Evolutionary conservation across 2,113 vertebrate species (phyloP).

Genomic region (Phalacrocorax pelagicus): DNA sequence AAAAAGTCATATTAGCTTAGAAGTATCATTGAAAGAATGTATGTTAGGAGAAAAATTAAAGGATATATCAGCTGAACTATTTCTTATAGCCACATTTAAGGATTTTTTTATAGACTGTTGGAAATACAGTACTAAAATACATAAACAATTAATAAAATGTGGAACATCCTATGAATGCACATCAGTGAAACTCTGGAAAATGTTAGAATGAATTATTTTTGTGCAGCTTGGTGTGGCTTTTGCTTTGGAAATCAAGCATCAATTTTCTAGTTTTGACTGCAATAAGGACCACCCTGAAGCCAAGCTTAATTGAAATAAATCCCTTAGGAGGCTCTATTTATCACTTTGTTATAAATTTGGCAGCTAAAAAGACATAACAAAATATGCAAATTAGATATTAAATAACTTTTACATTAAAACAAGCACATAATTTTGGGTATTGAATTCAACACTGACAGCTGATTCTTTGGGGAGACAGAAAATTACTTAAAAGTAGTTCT

Average conservation of each 20-base stretch:
- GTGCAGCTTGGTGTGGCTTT: constrained; percentile 47
- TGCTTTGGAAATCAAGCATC: constrained; percentile 72
- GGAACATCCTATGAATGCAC: constrained; percentile 32
- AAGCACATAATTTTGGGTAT: not conserved
- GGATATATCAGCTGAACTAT: constrained; percentile 24
- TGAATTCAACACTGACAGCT: constrained; percentile 25
- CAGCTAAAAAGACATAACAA: constrained; percentile 51
- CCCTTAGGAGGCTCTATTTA: constrained; percentile 55
- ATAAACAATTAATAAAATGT: constrained; percentile 70
- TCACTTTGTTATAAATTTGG: constrained; percentile 68
- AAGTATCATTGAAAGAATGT: not conserved
- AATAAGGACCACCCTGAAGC: constrained; percentile 75
- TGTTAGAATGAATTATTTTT: constrained; percentile 70
- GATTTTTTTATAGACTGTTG: constrained; percentile 23
- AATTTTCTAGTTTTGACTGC: constrained; percentile 70
- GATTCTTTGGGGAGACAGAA: not conserved
- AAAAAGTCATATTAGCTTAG: not conserved
- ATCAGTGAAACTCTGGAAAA: constrained; percentile 64
- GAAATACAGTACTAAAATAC: constrained; percentile 54
- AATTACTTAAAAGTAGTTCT: constrained; percentile 17
- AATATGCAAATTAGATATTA: constrained; percentile 63
- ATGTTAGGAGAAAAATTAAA: constrained; percentile 31
- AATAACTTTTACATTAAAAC: constrained; percentile 53
- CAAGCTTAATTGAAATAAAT: constrained; percentile 67
- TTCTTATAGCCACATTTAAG: constrained; percentile 48